phyloP scores from a whole-genome alignment of 2,888 invertebrate genomes.

The Meghimatium bilineatum region DNA sequence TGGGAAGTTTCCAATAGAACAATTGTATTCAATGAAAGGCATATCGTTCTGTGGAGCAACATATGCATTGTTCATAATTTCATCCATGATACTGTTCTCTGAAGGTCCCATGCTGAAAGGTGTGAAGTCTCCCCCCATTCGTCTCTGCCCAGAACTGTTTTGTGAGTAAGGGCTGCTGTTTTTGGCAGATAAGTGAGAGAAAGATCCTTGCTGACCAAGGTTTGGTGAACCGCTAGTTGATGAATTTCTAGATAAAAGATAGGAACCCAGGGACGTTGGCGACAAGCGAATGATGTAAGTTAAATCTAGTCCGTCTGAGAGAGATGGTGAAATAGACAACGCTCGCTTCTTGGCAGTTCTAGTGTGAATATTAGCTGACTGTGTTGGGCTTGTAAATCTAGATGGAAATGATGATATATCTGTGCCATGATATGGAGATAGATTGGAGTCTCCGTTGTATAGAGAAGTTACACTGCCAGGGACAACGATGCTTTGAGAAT shows the following conservation, averaged over 20 bases:
- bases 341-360: conserved; percentile 70
- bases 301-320: conserved; percentile 75
- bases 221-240: conserved; percentile 70
- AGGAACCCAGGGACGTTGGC: conserved; percentile 76
- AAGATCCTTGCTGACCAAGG: conserved; percentile 67
- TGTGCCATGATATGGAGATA: conserved; percentile 70
- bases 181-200: conserved; percentile 74
- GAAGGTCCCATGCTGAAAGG: conserved; percentile 54
- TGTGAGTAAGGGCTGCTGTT: conserved; percentile 71
- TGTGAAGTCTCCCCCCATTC: conserved; percentile 52
- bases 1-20: conserved; percentile 46
- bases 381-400: conserved; percentile 72
- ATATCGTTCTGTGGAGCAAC: conserved; percentile 71
- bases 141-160: conserved; percentile 67
- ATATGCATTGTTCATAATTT: conserved; percentile 70
- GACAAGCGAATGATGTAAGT: conserved; percentile 77
- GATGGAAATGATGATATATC: conserved; percentile 69
- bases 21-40: conserved; percentile 67
- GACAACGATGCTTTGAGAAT: conserved; percentile 53
- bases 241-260: conserved; percentile 68
- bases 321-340: conserved; percentile 73
- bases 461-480: conserved; percentile 61
- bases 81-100: conserved; percentile 60
- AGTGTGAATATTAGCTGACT: conserved; percentile 69
- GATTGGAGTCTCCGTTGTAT: conserved; percentile 63